A percentile compares a stretch with the other conserved stretches of the same genome.
Evolutionary conservation across 2,888 invertebrate species (phyloP).

Genomic region (Ornithoptera priamus): DNA sequence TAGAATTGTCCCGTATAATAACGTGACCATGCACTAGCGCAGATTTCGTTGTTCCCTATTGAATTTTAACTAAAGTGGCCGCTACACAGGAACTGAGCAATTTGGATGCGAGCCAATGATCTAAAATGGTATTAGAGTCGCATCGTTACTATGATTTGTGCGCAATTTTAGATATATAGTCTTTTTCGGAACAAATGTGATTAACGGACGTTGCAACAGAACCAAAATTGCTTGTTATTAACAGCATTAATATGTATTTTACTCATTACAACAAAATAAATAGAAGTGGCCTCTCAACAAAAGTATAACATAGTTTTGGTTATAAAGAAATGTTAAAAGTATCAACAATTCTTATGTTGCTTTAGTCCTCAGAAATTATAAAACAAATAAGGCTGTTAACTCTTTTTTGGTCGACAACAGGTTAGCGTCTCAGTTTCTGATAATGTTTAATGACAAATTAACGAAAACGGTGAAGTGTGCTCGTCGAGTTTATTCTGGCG

Average conservation of each 20-base stretch:
- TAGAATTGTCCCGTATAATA: conserved; percentile 29
- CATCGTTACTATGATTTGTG: conserved; percentile 28
- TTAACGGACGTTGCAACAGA: conserved; percentile 3
- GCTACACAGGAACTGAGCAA: conserved; percentile 34
- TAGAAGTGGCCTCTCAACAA: too few species aligned
- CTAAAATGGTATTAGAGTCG: conserved; percentile 27
- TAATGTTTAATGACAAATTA: too few species aligned
- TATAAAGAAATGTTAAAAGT: too few species aligned
- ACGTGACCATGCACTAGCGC: conserved; percentile 30
- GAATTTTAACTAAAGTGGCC: conserved; percentile 46
- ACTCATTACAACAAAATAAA: too few species aligned
- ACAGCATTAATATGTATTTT: background rate
- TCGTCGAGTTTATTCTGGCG: too few species aligned
- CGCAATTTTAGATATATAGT: conserved; percentile 13
- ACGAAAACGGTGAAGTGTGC: too few species aligned
- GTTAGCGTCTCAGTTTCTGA: too few species aligned
- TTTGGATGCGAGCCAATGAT: conserved; percentile 29
- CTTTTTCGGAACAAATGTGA: conserved; percentile 18
- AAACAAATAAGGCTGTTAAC: too few species aligned
- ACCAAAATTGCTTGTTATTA: conserved; percentile 4
- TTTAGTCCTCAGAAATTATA: too few species aligned
- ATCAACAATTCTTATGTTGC: too few species aligned
- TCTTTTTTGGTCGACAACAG: too few species aligned
- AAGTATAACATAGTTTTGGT: too few species aligned
- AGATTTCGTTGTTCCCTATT: conserved; percentile 42